A percentile compares a stretch with the other conserved stretches of the same genome.
Conservation (phyloP, 64 coral and sea anemone genomes). For the Dendrophyllia cribrosa region DNA sequence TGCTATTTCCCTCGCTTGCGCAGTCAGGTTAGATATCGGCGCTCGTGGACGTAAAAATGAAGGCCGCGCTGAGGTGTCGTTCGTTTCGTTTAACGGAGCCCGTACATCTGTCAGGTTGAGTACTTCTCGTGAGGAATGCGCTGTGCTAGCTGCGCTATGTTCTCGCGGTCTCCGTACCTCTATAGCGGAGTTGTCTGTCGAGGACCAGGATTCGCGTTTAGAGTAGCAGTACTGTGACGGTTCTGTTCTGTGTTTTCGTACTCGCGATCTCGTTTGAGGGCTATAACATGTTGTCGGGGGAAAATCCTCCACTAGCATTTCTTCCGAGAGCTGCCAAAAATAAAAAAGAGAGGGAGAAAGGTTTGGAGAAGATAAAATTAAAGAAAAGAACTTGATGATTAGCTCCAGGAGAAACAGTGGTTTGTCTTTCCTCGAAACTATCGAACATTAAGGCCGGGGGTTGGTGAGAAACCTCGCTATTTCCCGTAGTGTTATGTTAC, state of each 20-base stretch:
- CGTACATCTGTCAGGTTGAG: conserved; percentile 32
- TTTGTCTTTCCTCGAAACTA: too few relatives aligned
- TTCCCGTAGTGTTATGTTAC: too few relatives aligned
- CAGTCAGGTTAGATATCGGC: conserved; percentile 66
- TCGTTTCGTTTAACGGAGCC: background rate
- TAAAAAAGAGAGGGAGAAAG: background rate
- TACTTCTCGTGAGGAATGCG: conserved; percentile 36
- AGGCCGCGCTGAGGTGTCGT: conserved; percentile 7
- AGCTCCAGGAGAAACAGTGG: too few relatives aligned
- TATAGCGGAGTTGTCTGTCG: conserved; percentile 64
- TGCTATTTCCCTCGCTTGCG: conserved; percentile 75
- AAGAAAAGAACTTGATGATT: background rate
- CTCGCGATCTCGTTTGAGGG: conserved; percentile 36
- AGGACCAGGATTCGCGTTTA: conserved; percentile 73
- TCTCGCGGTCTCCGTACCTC: conserved; percentile 12
- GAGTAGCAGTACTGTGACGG: conserved; percentile 65
- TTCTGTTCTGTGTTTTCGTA: conserved; percentile 66
- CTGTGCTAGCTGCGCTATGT: background rate
- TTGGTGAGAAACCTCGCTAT: too few relatives aligned
- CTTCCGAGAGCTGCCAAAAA: conserved; percentile 55
- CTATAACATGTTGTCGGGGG: conserved; percentile 35
- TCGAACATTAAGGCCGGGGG: too few relatives aligned
- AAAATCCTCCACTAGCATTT: conserved; percentile 2
- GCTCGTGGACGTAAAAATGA: conserved; percentile 43
- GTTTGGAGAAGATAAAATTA: background rate